Percentiles rank a stretch among this genome's conserved stretches.
Conservation (phyloP, 2,888 invertebrate genomes). For the Folsomia candida region DNA sequence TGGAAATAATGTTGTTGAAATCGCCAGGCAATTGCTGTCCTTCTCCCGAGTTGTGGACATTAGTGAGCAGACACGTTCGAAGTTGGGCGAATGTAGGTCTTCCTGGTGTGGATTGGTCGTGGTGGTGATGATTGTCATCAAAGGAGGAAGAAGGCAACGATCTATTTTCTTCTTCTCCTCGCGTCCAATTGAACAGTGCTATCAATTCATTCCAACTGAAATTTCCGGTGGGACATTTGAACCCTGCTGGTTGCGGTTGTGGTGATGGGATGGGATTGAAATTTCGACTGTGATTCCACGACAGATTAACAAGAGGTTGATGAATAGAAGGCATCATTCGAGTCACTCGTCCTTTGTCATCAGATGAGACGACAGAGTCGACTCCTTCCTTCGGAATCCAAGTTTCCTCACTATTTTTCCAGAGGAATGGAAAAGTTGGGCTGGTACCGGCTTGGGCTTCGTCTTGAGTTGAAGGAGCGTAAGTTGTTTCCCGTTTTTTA, state of each 20-base stretch:
- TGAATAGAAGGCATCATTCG: slow-evolving; percentile 2
- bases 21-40: background rate
- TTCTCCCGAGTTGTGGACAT: background rate
- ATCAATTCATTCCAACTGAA: slow-evolving; percentile 23
- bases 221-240: slow-evolving; percentile 3
- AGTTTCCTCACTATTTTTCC: background rate
- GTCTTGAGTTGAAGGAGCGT: background rate
- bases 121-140: background rate
- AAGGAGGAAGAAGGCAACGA: too few species aligned
- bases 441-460: background rate
- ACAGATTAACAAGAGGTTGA: background rate
- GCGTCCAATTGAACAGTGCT: slow-evolving; percentile 15
- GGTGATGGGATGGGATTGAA: background rate
- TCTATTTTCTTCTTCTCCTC: too few species aligned
- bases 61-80: too few species aligned
- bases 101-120: background rate
- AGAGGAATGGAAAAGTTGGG: too few species aligned
- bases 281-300: background rate
- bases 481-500: slow-evolving; percentile 5
- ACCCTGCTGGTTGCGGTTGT: too few species aligned
- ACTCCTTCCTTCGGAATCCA: too few species aligned
- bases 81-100: slow-evolving; percentile 21
- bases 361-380: background rate
- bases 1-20: too few species aligned
- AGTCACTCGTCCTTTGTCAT: slow-evolving; percentile 8